phyloP scores from a whole-genome alignment of 2,888 invertebrate species.

The Euproctis similis region DNA sequence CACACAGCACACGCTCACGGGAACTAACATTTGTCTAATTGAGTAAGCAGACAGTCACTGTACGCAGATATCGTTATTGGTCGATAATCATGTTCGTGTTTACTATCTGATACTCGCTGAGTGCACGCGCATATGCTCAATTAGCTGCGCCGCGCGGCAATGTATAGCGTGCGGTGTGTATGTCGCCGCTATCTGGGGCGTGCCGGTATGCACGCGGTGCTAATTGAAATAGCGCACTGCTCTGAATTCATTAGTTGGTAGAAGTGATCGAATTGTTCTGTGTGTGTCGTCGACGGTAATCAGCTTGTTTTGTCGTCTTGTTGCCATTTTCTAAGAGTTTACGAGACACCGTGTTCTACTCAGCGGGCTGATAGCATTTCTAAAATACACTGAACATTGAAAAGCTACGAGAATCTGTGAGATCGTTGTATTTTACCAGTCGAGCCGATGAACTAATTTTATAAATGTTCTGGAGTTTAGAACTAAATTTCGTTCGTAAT shows the following conservation, averaged over 20 bases:
- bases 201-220: constrained; percentile 6
- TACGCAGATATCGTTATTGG: constrained; percentile 5
- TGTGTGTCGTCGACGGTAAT: no score
- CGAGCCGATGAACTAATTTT: no score
- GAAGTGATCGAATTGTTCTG: no score
- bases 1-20: constrained; percentile 12
- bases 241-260: constrained; percentile 27
- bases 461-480: no score
- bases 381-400: no score
- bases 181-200: constrained; percentile 8
- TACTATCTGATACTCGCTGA: constrained; percentile 19
- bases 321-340: no score
- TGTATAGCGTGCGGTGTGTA: constrained; percentile 15
- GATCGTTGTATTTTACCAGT: no score
- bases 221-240: constrained; percentile 27
- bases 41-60: constrained; percentile 25
- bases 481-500: no score
- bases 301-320: no score
- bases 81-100: constrained; percentile 14
- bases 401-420: no score
- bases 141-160: constrained; percentile 13
- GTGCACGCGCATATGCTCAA: constrained; percentile 21
- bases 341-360: no score
- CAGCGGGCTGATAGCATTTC: no score
- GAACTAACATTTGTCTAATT: constrained; percentile 31